Conservation (phyloP, 2,797 vertebrate genomes). For the Onychomys leucogaster region DNA sequence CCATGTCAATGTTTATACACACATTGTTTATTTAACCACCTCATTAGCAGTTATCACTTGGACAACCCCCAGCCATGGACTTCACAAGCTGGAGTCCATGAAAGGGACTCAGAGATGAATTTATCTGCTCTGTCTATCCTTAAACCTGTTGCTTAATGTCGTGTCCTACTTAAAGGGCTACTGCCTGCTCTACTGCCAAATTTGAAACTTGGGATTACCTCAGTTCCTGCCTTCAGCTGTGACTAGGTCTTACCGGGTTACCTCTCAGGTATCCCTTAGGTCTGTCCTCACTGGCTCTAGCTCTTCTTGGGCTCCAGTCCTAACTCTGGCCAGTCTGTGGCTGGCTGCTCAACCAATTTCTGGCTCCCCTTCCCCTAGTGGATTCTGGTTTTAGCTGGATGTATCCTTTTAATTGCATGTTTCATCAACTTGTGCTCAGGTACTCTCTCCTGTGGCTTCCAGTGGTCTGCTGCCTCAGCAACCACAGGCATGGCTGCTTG, state of each 20-base stretch:
- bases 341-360: neutral
- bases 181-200: too few species aligned
- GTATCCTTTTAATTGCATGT: neutral
- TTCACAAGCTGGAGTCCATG: neutral
- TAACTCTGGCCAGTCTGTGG: neutral
- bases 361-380: neutral
- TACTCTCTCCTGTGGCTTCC: neutral
- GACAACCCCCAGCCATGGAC: neutral
- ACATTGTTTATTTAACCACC: neutral
- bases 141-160: neutral
- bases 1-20: neutral
- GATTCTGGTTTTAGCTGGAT: neutral
- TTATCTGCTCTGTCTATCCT: neutral
- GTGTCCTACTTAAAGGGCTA: neutral
- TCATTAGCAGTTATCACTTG: neutral
- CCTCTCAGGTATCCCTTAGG: neutral
- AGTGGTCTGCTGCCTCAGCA: neutral
- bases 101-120: neutral
- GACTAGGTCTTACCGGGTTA: neutral
- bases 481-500: neutral
- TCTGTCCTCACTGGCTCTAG: neutral
- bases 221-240: neutral
- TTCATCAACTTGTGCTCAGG: neutral
- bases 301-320: neutral
- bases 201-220: neutral